Percentiles rank a stretch among this genome's conserved stretches.
Conservation (phyloP, 2,888 invertebrate genomes). For the Mystacides longicornis region DNA sequence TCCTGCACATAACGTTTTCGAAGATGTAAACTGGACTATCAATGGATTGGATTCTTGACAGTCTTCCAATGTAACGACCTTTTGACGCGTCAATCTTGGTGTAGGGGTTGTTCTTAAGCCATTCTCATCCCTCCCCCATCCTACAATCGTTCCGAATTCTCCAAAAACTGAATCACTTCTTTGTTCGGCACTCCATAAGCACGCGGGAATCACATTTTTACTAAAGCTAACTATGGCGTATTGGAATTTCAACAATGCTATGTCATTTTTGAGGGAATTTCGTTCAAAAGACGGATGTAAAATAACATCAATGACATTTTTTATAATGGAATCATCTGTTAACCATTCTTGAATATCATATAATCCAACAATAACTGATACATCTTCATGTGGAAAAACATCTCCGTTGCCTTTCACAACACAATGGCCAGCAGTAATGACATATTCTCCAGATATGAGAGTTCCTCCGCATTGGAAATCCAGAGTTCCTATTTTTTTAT, state of each 20-base stretch:
- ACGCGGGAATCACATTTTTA: slow-evolving; percentile 8
- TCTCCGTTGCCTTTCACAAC: slow-evolving; percentile 18
- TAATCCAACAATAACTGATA: slow-evolving; percentile 26
- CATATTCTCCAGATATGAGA: slow-evolving; percentile 32
- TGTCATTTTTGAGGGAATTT: too few species aligned
- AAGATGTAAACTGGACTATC: slow-evolving; percentile 36
- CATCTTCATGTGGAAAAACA: slow-evolving; percentile 15
- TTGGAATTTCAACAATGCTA: slow-evolving; percentile 30
- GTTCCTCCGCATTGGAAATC: slow-evolving; percentile 37
- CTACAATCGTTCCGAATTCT: slow-evolving; percentile 42
- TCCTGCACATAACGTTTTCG: slow-evolving; percentile 43
- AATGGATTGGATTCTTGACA: slow-evolving; percentile 42
- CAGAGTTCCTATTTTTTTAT: slow-evolving; percentile 27
- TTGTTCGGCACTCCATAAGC: slow-evolving; percentile 10
- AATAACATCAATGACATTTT: slow-evolving; percentile 24
- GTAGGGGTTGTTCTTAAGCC: slow-evolving; percentile 33
- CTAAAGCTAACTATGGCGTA: background rate
- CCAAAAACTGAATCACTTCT: slow-evolving; percentile 5
- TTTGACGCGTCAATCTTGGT: slow-evolving; percentile 34
- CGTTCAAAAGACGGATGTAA: slow-evolving; percentile 27
- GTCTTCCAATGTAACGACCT: slow-evolving; percentile 43
- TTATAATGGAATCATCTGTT: slow-evolving; percentile 23
- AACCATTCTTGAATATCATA: slow-evolving; percentile 27
- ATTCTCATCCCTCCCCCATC: slow-evolving; percentile 45
- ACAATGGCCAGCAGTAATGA: slow-evolving; percentile 28